Conservation (phyloP, 2,797 vertebrate species). For the Halcyon chelicuti region DNA sequence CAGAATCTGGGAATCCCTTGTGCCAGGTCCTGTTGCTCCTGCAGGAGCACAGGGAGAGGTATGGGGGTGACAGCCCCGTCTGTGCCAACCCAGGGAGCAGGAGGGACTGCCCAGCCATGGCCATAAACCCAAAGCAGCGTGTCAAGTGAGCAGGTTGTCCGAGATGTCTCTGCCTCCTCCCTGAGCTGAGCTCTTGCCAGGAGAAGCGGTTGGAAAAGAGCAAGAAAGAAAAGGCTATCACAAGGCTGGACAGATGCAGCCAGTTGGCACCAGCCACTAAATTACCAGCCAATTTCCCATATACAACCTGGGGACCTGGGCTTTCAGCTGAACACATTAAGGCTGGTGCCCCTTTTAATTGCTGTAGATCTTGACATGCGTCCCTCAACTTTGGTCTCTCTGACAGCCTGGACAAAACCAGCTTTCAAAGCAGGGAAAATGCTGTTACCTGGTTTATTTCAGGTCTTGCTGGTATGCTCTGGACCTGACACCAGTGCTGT, state of each 20-base stretch:
- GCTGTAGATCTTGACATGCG: background rate
- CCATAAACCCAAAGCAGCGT: background rate
- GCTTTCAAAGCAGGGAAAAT: fast-evolving
- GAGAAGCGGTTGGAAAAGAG: constrained; percentile 17
- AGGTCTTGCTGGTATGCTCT: background rate
- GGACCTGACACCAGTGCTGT: fast-evolving
- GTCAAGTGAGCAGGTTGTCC: background rate
- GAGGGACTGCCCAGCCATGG: background rate
- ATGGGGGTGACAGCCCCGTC: fast-evolving
- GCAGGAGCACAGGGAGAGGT: background rate
- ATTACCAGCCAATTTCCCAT: constrained; percentile 48
- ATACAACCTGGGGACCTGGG: constrained; percentile 10
- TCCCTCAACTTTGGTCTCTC: background rate
- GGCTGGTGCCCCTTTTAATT: constrained; percentile 29
- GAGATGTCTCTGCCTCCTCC: background rate
- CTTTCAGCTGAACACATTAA: constrained; percentile 48
- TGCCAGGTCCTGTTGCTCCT: background rate
- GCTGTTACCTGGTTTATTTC: background rate
- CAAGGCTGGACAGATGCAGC: constrained; percentile 42
- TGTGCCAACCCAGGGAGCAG: background rate
- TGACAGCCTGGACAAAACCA: background rate
- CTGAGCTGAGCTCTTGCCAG: background rate
- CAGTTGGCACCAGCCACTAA: constrained; percentile 32
- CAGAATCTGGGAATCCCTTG: background rate
- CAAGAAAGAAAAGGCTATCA: background rate